These are phyloP conservation scores for Temnothorax nylanderi DNA, from an alignment of 1,140 invertebrate genomes.

Conservation along the genomic window DNA sequence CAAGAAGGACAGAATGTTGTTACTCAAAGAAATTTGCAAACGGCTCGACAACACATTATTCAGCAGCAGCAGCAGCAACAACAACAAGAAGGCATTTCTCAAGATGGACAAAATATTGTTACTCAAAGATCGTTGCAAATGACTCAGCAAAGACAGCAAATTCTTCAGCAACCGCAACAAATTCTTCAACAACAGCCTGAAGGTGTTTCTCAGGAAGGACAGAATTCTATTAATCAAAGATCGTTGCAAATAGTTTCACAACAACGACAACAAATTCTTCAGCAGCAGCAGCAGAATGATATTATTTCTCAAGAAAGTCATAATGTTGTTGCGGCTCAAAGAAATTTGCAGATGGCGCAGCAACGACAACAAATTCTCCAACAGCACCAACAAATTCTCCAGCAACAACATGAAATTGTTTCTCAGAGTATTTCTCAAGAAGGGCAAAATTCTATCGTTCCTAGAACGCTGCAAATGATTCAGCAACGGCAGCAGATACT, in stretches of 20 bases:
- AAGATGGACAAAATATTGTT: slow-evolving; percentile 76
- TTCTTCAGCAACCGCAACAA: slow-evolving; percentile 74
- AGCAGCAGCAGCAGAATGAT: slow-evolving; percentile 71
- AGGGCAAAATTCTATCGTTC: slow-evolving; percentile 77
- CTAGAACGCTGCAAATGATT: slow-evolving; percentile 81
- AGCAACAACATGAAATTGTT: slow-evolving; percentile 84
- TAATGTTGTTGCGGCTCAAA: slow-evolving; percentile 76
- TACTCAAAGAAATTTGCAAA: slow-evolving; percentile 76
- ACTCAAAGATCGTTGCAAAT: slow-evolving; percentile 80
- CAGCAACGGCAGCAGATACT: slow-evolving; percentile 84
- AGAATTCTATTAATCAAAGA: slow-evolving; percentile 79
- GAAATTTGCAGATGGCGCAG: slow-evolving; percentile 78
- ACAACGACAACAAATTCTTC: slow-evolving; percentile 68
- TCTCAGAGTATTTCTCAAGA: slow-evolving; percentile 68
- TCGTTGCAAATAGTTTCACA: slow-evolving; percentile 79
- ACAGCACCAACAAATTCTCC: slow-evolving; percentile 75
- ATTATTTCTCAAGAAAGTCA: slow-evolving; percentile 79
- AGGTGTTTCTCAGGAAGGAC: slow-evolving; percentile 76
- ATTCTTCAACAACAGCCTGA: slow-evolving; percentile 70
- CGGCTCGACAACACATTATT: slow-evolving; percentile 82
- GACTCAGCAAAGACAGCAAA: slow-evolving; percentile 75
- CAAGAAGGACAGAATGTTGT: slow-evolving; percentile 81
- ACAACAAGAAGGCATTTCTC: slow-evolving; percentile 65
- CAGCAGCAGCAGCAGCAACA: slow-evolving; percentile 71
- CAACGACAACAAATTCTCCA: slow-evolving; percentile 82